A percentile compares a stretch with the other conserved stretches of the same genome.
Conservation (phyloP, 2,888 invertebrate genomes). For the Omphaloscelis lunosa region DNA sequence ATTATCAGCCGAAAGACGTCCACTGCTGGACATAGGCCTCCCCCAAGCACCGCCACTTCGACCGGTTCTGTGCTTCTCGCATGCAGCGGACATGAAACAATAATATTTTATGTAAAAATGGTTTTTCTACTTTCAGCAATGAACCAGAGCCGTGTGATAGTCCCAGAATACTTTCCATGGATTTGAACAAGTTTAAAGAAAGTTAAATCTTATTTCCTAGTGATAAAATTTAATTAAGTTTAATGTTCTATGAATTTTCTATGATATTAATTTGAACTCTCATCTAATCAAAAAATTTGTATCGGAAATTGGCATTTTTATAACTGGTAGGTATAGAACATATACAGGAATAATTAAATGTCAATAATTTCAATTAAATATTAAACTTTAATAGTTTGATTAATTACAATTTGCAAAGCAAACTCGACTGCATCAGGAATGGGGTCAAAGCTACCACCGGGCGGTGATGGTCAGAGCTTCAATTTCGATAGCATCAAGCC, state of each 20-base stretch:
- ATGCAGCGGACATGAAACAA: no score
- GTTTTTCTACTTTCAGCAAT: constrained; percentile 91
- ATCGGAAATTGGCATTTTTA: constrained; percentile 15
- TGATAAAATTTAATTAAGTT: constrained; percentile 30
- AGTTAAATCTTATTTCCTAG: constrained; percentile 62
- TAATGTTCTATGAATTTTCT: constrained; percentile 16
- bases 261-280: constrained; percentile 26
- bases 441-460: not conserved
- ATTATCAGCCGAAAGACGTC: no score
- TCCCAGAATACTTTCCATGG: constrained; percentile 90
- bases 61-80: no score
- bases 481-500: not conserved
- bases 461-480: not conserved
- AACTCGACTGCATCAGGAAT: not conserved
- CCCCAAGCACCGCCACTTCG: no score
- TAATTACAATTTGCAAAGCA: not conserved
- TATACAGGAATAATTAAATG: not conserved
- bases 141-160: constrained; percentile 91
- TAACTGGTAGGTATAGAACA: constrained; percentile 21
- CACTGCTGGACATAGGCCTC: no score
- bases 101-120: no score
- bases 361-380: not conserved
- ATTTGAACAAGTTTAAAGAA: constrained; percentile 92
- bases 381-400: not conserved
- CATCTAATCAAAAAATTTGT: constrained; percentile 13